Evolutionary conservation across 2,113 vertebrate species (phyloP), one percentile per base, ranked within the genome.

Genomic region (Notarius lentiginosus): DNA sequence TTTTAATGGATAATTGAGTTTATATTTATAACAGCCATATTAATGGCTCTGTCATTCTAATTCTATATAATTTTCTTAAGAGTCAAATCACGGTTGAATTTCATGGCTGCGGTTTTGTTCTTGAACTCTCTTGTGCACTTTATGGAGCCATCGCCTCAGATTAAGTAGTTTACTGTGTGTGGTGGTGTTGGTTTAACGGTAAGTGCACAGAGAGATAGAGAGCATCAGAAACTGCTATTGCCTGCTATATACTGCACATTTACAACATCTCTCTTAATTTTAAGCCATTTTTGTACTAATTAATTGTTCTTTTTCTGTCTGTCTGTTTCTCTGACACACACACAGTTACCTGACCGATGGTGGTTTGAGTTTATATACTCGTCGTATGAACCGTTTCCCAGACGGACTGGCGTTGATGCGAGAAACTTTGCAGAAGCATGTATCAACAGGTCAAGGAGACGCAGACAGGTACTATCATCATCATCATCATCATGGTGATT

Each of bases 321-420:
- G 27, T 49, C 20, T 75, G 18, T 24, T 41, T 49, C 41, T 24
- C 41, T 3, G 5, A 51, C 1, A 49, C 72, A 24, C 72, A 88
- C 80, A 9, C 94, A 99, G 98, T 90, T 99, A 99, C 87, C 96
- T 99, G 96, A 99, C 98, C 0, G 98, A 99, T 70, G 97, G 98
- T 17, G 97, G 98, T 7, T 92, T 99, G 93, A 96, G 98, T 75
- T 95, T 99, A 84, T 99, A 99, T 88, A 96, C 97, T 0, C 96
- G 98, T 2, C 95, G 98, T 68, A 93, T 99, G 86, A 98, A 97
- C 91, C 95, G 97, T n/a, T 94, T 99, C 73, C 98, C 97, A 0
- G 98, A 99, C 84, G 96, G 97, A 76, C 98, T 99, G 97, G 94
- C 97, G n/a, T 95, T 96, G 0, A 97, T 99, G 65, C 92, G 98